These are phyloP conservation scores for Scomber colias DNA, from an alignment of 2,113 vertebrate species.

Conservation along the genomic window DNA sequence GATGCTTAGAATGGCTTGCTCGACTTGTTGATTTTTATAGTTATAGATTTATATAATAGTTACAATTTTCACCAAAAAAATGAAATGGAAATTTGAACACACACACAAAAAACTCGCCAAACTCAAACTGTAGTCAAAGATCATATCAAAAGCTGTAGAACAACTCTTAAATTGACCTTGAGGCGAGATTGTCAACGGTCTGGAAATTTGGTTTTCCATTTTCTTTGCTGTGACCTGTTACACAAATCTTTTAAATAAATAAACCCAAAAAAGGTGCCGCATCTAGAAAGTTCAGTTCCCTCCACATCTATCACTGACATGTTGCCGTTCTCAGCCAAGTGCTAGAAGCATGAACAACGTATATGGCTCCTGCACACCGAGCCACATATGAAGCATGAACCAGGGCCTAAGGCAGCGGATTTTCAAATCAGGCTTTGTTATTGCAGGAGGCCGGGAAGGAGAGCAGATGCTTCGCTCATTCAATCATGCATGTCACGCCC, in stretches of 20 bases:
- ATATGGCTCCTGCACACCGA: neutral
- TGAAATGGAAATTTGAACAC: too few relatives aligned
- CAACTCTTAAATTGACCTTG: conserved; percentile 9
- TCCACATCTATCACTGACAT: conserved; percentile 33
- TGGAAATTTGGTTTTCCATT: conserved; percentile 21
- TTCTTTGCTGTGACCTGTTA: neutral
- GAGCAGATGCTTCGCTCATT: conserved; percentile 76
- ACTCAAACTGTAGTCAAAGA: neutral
- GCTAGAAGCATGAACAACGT: conserved; percentile 24
- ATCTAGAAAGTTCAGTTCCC: conserved; percentile 15
- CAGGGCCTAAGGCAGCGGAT: conserved; percentile 39
- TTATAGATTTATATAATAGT: neutral
- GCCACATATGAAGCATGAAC: conserved; percentile 53
- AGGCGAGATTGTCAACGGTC: neutral
- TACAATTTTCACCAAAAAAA: too few relatives aligned
- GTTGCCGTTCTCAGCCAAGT: conserved; percentile 8
- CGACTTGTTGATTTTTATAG: neutral
- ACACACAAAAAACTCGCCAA: neutral
- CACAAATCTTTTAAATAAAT: conserved; percentile 33
- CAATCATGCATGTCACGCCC: conserved; percentile 69
- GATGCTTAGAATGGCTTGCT: neutral
- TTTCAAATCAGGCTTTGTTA: conserved; percentile 75
- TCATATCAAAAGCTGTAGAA: neutral
- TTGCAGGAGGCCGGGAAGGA: conserved; percentile 64
- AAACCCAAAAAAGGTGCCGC: conserved; percentile 2